Base-by-base conservation (phyloP, 1,140 invertebrate species). In the Panulirus ornatus region DNA sequence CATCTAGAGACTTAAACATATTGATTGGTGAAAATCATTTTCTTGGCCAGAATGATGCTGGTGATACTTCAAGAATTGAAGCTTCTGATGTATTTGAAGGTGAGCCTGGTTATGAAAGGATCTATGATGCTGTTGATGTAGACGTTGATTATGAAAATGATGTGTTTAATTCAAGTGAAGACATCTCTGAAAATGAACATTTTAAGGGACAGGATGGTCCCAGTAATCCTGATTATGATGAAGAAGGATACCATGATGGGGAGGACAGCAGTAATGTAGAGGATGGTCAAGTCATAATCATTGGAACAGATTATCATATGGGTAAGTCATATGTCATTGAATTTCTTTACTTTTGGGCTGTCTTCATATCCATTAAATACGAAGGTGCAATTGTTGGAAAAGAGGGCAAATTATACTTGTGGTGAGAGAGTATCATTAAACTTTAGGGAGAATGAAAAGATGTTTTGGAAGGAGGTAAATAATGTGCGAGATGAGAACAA, bases 51-150 rank as follows among this genome's bases (percentile, higher is more conserved):
- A 27, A 47, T 47, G 40, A 78, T 27, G 38, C 22, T 19, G 19
- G n/a, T 19, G 27, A 9, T 11, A 63, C 38, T 16, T 54, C 79
- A 44, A 16, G 9, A 63, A 63, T 38, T 38, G 90, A 92, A 47
- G 82, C 66, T 36, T 92, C 92, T 14, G 92, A 92, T 73, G 91
- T 92, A 71, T 85, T 91, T 54, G 92, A 92, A 27, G 30, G 73
- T 42, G 92, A n/a, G n/a, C n/a, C n/a, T n/a, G n/a, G n/a, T n/a
- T n/a, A n/a, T n/a, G n/a, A n/a, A n/a, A n/a, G n/a, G n/a, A n/a
- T 93, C 91, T 93, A 92, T 66, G 92, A 90, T 54, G 91, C 93
- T 19, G 91, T 85, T 30, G 92, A 92, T 6, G 19, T 36, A 47
- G 79, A 92, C 27, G 84, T 85, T 47, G 71, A 36, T 36, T 40